phyloP scores from a whole-genome alignment of 2,797 vertebrate species.

The Eulemur rubriventer region DNA sequence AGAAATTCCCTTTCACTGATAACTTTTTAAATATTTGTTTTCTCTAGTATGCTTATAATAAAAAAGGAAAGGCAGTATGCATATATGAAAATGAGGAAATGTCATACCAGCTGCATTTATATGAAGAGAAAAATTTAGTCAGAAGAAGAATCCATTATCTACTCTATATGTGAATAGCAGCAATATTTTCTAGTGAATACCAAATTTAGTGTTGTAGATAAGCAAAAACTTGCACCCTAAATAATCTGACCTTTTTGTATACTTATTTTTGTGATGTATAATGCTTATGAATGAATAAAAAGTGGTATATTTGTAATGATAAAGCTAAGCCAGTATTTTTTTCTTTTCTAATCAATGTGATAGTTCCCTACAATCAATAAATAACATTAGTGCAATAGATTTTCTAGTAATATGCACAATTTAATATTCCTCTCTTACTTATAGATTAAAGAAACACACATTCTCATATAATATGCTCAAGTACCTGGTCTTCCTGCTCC shows the following conservation, averaged over 20 bases:
- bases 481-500: background rate
- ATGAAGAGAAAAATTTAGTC: background rate
- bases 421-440: background rate
- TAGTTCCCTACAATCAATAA: background rate
- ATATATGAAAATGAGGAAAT: background rate
- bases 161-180: background rate
- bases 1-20: background rate
- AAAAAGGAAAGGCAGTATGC: background rate
- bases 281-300: background rate
- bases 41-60: background rate
- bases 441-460: background rate
- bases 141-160: background rate
- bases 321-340: background rate
- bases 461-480: background rate
- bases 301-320: background rate
- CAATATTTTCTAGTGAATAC: background rate
- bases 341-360: background rate
- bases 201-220: background rate
- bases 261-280: background rate
- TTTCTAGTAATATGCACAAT: background rate
- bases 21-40: background rate
- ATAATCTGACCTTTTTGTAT: background rate
- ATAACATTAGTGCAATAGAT: background rate
- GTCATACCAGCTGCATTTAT: background rate
- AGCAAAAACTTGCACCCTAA: background rate